Base-by-base conservation (phyloP, 2,797 vertebrate species). In the Cirrhinus mrigala region DNA sequence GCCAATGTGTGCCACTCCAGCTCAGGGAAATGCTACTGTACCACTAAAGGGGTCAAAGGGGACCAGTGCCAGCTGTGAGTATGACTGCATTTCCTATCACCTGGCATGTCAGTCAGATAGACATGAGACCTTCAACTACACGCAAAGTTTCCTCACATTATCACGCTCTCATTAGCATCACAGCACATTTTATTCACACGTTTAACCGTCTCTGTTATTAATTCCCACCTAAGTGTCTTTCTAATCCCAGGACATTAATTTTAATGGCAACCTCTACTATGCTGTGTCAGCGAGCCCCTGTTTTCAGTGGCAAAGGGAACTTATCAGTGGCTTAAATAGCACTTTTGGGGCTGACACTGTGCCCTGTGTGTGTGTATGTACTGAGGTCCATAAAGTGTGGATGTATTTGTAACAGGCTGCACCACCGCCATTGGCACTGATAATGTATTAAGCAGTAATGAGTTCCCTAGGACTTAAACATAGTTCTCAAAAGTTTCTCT, bases 41-140 rank as follows among this genome's bases (percentile, higher is more conserved):
- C 97, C 79, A 98, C 97, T 0, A 98, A 98, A 84, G 97, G 97
- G 71, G 97, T 98, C 91, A 98, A 97, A 93, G 97, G 97, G 92
- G 97, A 98, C 88, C 97, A 98, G 58, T 98, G 97, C 92, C 97
- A 98, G 86, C 93, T 98, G 97, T 98, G 91, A 98, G 97, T 97
- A 94, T 50, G 33, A n/a, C 69, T 85, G 24, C 29, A 73, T 80
- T 52, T 76, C 62, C 50, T 27, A 54, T 76, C 70, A 83, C 64
- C 66, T 12, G 33, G 44, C 18, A 64, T 60, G 64, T 84, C 86
- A 33, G 5, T 77, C 37, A 71, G 24, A 75, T 69, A n/a, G 22
- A 54, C 73, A 64, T 18, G 44, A 74, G n/a, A 44, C 46, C 18
- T 58, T 58, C 46, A 68, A 66, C 44, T n/a, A 37, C 54, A 37